A percentile compares a stretch with the other conserved stretches of the same genome.
Conservation (phyloP, 2,113 vertebrate genomes). For the Lophura nycthemera region DNA sequence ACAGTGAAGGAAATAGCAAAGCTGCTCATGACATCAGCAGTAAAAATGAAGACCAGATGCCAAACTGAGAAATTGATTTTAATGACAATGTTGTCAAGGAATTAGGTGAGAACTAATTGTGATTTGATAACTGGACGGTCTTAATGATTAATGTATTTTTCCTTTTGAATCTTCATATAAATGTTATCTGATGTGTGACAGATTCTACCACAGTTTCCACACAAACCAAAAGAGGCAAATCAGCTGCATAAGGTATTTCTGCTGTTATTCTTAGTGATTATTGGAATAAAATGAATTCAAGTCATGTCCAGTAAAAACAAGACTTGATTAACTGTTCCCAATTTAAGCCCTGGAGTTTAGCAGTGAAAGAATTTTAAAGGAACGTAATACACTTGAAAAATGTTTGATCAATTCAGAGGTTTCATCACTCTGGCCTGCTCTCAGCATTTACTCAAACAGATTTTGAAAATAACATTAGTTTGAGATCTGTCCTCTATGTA, state of each 20-base stretch:
- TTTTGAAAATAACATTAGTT: background rate
- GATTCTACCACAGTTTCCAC: background rate
- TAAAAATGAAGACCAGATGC: background rate
- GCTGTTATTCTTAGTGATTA: conserved; percentile 9
- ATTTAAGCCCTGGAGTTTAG: conserved; percentile 7
- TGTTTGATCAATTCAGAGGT: background rate
- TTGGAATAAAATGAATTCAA: conserved; percentile 20
- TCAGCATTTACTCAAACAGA: background rate
- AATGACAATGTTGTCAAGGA: background rate
- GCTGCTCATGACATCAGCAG: fast-evolving
- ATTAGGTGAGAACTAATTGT: background rate
- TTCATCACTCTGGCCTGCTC: background rate
- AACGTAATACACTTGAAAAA: background rate
- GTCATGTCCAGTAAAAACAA: conserved; percentile 18
- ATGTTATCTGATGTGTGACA: background rate
- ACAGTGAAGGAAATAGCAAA: background rate
- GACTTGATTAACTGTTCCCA: background rate
- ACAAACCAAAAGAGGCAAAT: background rate
- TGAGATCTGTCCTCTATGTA: background rate
- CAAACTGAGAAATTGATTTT: background rate
- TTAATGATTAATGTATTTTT: background rate
- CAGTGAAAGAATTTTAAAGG: background rate
- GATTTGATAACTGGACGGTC: background rate
- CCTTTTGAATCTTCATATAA: background rate
- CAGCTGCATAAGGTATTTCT: background rate